Evolutionary conservation across 2,113 vertebrate species (phyloP).

Genomic region (Philantomba maxwellii): DNA sequence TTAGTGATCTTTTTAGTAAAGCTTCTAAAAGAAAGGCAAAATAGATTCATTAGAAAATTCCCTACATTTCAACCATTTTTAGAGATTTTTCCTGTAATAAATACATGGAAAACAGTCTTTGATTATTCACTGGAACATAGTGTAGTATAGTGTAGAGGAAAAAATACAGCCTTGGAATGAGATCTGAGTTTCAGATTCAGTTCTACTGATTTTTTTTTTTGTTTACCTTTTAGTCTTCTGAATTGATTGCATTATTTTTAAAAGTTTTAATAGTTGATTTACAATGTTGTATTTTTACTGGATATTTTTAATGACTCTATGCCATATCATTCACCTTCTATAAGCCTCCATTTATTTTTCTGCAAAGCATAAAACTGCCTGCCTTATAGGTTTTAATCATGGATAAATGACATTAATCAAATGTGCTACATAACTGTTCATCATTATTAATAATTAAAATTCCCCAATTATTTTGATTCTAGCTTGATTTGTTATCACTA

Average conservation of each 20-base stretch:
- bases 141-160: not conserved
- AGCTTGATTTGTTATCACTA: constrained; percentile 14
- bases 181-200: not conserved
- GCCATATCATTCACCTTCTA: not conserved
- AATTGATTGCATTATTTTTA: not conserved
- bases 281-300: not conserved
- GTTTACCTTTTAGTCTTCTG: not conserved
- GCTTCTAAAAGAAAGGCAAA: constrained; percentile 23
- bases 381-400: not conserved
- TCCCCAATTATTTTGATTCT: constrained; percentile 40
- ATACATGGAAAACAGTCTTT: not conserved
- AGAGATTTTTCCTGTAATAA: constrained; percentile 19
- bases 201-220: not conserved
- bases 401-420: constrained; percentile 52
- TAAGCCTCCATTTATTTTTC: constrained; percentile 32
- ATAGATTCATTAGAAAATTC: not conserved
- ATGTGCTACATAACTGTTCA: not conserved
- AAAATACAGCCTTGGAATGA: not conserved
- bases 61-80: not conserved
- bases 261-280: not conserved
- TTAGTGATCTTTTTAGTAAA: not conserved
- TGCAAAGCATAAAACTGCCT: constrained; percentile 27
- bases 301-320: constrained; percentile 22
- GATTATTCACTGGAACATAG: not conserved
- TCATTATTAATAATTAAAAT: constrained; percentile 21